These are phyloP conservation scores for Aptenodytes forsteri DNA, from an alignment of 2,113 vertebrate genomes.

Conservation along the genomic window DNA sequence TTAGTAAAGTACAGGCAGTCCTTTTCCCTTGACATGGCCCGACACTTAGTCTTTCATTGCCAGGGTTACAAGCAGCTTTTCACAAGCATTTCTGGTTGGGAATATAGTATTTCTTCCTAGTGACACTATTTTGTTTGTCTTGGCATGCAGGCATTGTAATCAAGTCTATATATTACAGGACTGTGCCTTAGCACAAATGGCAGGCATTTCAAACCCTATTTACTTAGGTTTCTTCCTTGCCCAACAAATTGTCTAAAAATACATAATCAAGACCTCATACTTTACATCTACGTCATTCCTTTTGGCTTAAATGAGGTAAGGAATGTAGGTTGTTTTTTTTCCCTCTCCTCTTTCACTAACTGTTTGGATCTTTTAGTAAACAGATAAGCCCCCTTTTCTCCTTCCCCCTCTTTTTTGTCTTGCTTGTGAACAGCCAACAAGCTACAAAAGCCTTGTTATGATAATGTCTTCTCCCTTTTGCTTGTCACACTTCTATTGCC, in stretches of 20 bases:
- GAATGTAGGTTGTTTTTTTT: neutral
- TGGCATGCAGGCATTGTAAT: conserved; percentile 65
- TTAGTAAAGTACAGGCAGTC: conserved; percentile 65
- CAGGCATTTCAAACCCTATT: conserved; percentile 65
- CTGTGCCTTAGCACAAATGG: conserved; percentile 21
- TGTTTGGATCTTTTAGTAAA: neutral
- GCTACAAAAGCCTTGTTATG: neutral
- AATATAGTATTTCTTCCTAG: conserved; percentile 74
- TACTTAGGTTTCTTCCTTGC: conserved; percentile 64
- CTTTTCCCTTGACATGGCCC: conserved; percentile 35
- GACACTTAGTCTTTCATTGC: conserved; percentile 62
- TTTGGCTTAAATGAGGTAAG: neutral
- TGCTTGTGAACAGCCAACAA: neutral
- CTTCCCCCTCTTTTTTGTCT: neutral
- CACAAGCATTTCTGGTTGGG: conserved; percentile 68
- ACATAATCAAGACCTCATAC: conserved; percentile 56
- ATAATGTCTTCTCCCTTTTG: neutral
- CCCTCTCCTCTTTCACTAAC: neutral
- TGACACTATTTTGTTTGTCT: conserved; percentile 70
- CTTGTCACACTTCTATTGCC: neutral
- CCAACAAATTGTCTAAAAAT: conserved; percentile 69
- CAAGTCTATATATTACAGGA: conserved; percentile 61
- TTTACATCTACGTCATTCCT: conserved; percentile 43
- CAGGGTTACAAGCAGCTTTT: conserved; percentile 73
- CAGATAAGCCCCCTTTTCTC: neutral